These are phyloP conservation scores for Cariama cristata DNA, from an alignment of 2,113 vertebrate genomes.

Conservation along the genomic window DNA sequence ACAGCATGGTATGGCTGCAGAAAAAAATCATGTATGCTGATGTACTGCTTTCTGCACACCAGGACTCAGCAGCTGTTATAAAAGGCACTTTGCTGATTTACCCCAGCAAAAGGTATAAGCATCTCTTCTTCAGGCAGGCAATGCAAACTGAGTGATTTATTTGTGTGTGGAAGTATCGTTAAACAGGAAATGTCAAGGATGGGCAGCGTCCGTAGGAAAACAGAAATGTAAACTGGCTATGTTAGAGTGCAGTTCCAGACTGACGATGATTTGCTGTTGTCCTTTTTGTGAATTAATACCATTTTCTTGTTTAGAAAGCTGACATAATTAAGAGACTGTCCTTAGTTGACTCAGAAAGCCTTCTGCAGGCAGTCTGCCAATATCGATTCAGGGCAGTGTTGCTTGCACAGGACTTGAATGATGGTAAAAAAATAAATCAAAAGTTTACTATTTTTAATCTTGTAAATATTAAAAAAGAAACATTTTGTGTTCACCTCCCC, in stretches of 20 bases:
- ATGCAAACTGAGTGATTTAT: background rate
- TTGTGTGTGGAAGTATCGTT: background rate
- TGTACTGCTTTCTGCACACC: background rate
- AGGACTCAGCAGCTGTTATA: background rate
- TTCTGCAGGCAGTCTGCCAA: background rate
- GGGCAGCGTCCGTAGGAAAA: background rate
- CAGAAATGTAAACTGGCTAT: background rate
- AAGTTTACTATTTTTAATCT: background rate
- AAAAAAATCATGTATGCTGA: background rate
- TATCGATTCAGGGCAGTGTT: background rate
- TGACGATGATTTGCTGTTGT: background rate
- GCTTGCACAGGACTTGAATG: background rate
- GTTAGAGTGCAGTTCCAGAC: background rate
- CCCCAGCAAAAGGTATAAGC: background rate
- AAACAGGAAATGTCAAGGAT: background rate
- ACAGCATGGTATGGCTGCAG: background rate
- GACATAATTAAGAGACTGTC: background rate
- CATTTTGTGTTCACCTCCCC: background rate
- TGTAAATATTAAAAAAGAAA: slow-evolving; percentile 10
- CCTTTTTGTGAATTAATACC: background rate
- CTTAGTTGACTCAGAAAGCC: background rate
- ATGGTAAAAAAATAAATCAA: background rate
- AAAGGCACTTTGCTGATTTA: background rate
- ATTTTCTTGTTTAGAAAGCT: background rate
- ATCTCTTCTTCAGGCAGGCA: background rate